These are phyloP conservation scores for Marmota flaviventris DNA, from an alignment of 2,113 vertebrate species.

Conservation along the genomic window DNA sequence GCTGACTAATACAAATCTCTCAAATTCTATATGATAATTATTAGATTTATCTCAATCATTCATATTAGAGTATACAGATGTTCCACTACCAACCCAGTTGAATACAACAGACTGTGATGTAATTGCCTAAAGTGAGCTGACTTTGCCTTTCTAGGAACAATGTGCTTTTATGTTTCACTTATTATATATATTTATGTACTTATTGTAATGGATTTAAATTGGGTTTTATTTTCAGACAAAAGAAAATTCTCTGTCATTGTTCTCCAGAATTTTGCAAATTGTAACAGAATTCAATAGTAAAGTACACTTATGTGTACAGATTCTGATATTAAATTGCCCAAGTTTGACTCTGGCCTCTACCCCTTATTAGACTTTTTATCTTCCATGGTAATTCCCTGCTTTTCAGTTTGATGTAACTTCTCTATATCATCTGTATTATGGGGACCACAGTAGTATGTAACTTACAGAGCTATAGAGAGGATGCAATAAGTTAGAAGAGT, in stretches of 20 bases:
- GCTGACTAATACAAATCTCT: not conserved
- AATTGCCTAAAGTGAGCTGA: not conserved
- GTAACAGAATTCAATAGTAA: not conserved
- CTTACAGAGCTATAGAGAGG: not conserved
- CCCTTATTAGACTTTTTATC: not conserved
- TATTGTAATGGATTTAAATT: conserved; percentile 68
- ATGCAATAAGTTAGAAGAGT: not conserved
- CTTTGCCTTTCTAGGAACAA: not conserved
- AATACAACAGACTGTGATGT: not conserved
- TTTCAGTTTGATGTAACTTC: not conserved
- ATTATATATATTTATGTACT: conserved; percentile 19
- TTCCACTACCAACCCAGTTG: not conserved
- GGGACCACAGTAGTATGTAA: not conserved
- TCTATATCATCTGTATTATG: not conserved
- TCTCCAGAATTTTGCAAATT: conserved; percentile 40
- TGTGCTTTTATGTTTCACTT: not conserved
- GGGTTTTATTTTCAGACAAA: conserved; percentile 78
- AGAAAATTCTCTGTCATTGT: not conserved
- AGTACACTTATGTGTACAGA: not conserved
- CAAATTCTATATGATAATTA: not conserved
- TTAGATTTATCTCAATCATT: not conserved
- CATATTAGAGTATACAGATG: not conserved
- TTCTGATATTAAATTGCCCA: not conserved
- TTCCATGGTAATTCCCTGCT: not conserved
- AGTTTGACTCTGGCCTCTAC: not conserved